Evolutionary conservation across 2,797 vertebrate species (phyloP).

Genomic region (Helarctos malayanus): DNA sequence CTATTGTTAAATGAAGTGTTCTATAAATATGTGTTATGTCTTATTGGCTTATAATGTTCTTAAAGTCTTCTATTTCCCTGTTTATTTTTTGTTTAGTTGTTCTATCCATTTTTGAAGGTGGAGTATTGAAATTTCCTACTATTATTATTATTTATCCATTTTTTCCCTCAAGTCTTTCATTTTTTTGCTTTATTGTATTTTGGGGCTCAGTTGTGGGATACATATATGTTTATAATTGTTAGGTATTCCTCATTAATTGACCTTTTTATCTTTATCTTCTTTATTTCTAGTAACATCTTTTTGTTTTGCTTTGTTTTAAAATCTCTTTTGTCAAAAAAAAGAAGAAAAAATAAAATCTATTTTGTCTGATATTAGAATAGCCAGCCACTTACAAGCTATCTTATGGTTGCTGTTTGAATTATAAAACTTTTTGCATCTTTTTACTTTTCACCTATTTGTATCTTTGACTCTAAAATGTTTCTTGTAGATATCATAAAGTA

Average conservation of each 20-base stretch:
- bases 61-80: neutral
- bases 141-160: neutral
- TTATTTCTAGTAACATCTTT: neutral
- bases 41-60: neutral
- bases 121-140: neutral
- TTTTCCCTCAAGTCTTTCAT: neutral
- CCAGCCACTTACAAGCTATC: neutral
- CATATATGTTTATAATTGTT: neutral
- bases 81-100: neutral
- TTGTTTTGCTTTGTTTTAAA: neutral
- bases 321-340: neutral
- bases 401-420: neutral
- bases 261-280: neutral
- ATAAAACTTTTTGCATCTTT: neutral
- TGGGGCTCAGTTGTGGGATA: neutral
- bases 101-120: neutral
- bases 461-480: neutral
- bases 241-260: neutral
- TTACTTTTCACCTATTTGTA: neutral
- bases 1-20: neutral
- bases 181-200: constrained; percentile 9
- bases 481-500: neutral
- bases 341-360: neutral
- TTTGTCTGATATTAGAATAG: neutral
- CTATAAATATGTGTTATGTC: neutral